Evolutionary conservation across 2,888 invertebrate species (phyloP), one percentile per base, ranked within the genome.

Genomic region (Aplocera efformata): DNA sequence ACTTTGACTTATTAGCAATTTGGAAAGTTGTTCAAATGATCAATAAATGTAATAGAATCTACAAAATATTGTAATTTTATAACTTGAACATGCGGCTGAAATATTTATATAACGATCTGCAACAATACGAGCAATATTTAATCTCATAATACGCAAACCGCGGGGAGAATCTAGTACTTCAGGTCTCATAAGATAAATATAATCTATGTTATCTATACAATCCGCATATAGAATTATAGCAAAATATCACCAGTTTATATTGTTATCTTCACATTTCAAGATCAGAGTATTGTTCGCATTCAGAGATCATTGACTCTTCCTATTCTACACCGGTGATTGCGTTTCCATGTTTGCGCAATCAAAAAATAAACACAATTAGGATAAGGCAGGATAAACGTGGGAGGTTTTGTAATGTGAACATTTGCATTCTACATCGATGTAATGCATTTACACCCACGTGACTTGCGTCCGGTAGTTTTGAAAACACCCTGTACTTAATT

Each of bases 381-480:
- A 68, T 69, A 70, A 67, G 35, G 49, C 53, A 59, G 50, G 54
- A 63, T 56, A 51, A 41, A 29, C 22, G 78, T 79, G 67, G 78
- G 79, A 51, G 67, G 49, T 10, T 50, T 41, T 59, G 63, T 58
- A 56, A 65, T 63, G 62, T 58, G 42, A 59, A 53, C 43, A 77
- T 76, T 76, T 70, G 73, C 76, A 76, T 78, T 66, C 58, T 58
- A 58, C 61, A 56, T 41, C 50, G 59, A 63, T 60, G 48, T 27
- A 63, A 61, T 66, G 62, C 63, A 61, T 62, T 63, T 55, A 67
- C 72, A 60, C 76, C 75, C 67, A 76, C 76, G 8, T 27, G 27
- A 38, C 42, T 58, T 48, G 56, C 52, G 56, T 44, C 50, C 52
- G 54, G 47, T 47, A 49, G 49, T 53, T 46, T 42, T 32, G 34